Evolutionary conservation across 2,113 vertebrate genomes (phyloP).

Genomic region (Orthonyx spaldingii): DNA sequence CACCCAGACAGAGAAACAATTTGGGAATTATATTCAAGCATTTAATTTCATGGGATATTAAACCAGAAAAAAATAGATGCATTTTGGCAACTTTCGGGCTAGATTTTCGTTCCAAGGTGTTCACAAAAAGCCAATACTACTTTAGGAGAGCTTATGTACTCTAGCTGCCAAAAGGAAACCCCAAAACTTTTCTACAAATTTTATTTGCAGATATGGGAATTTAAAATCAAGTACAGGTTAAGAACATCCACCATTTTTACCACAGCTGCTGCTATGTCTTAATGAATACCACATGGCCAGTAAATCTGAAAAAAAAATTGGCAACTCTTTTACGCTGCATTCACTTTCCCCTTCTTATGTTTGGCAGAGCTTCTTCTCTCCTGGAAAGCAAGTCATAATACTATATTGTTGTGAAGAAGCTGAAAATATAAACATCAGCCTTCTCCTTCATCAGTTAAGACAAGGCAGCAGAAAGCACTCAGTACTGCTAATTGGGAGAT

Average conservation of each 20-base stretch:
- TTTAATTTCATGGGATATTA: neutral
- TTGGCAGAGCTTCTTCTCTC: neutral
- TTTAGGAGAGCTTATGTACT: neutral
- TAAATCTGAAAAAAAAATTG: neutral
- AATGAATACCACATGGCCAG: neutral
- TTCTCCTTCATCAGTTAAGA: neutral
- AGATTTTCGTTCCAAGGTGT: neutral
- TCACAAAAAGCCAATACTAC: neutral
- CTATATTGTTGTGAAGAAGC: neutral
- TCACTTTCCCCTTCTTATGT: neutral
- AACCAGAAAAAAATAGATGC: neutral
- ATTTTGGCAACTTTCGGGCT: neutral
- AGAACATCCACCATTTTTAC: neutral
- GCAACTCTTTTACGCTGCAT: neutral
- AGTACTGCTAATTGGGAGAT: neutral
- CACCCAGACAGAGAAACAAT: neutral
- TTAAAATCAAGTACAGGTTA: neutral
- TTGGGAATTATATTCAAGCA: neutral
- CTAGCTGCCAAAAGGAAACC: neutral
- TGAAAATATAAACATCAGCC: neutral
- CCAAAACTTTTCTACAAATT: neutral
- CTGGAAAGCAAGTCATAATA: neutral
- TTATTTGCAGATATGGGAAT: neutral
- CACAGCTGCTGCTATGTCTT: neutral
- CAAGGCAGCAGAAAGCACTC: neutral